These are phyloP conservation scores for Scaptomyza pallida DNA, from an alignment of 1,140 invertebrate species.

Conservation along the genomic window DNA sequence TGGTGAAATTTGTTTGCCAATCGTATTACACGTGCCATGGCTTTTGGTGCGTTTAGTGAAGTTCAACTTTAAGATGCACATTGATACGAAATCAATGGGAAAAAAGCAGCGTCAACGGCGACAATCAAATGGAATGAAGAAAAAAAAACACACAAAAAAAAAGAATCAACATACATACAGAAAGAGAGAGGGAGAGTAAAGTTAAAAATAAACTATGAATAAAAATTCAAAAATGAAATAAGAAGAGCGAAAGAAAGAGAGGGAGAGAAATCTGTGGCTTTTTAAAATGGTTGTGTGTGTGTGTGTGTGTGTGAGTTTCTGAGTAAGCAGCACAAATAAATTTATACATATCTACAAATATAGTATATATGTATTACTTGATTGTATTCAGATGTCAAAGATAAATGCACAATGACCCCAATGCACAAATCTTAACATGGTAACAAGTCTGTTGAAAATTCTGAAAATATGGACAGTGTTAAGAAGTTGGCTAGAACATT, in stretches of 20 bases:
- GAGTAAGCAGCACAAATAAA: slow-evolving; percentile 15
- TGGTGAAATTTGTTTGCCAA: slow-evolving; percentile 32
- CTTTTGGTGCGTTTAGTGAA: slow-evolving; percentile 2
- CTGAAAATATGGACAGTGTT: too few species aligned
- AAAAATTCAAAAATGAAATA: slow-evolving; percentile 59
- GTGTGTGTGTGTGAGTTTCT: slow-evolving; percentile 19
- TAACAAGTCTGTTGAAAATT: slow-evolving; percentile 1
- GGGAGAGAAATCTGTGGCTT: slow-evolving; percentile 44
- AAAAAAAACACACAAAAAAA: slow-evolving; percentile 31
- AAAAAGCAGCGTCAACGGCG: slow-evolving; percentile 4
- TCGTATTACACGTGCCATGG: slow-evolving; percentile 31
- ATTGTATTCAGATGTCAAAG: slow-evolving; percentile 39
- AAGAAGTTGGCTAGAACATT: too few species aligned
- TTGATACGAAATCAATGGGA: slow-evolving; percentile 17
- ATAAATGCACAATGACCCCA: slow-evolving; percentile 51
- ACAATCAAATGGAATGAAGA: slow-evolving; percentile 47
- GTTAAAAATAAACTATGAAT: slow-evolving; percentile 80
- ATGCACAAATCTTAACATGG: slow-evolving; percentile 25
- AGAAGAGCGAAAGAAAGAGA: slow-evolving; percentile 38
- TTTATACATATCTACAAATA: slow-evolving; percentile 1
- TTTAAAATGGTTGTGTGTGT: slow-evolving; percentile 9
- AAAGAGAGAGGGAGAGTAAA: slow-evolving; percentile 47
- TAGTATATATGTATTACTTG: slow-evolving; percentile 5
- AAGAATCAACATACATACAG: slow-evolving; percentile 41
- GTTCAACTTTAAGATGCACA: slow-evolving; percentile 24